Conservation (phyloP, 1,140 invertebrate species). For the Diachasma alloeum region DNA sequence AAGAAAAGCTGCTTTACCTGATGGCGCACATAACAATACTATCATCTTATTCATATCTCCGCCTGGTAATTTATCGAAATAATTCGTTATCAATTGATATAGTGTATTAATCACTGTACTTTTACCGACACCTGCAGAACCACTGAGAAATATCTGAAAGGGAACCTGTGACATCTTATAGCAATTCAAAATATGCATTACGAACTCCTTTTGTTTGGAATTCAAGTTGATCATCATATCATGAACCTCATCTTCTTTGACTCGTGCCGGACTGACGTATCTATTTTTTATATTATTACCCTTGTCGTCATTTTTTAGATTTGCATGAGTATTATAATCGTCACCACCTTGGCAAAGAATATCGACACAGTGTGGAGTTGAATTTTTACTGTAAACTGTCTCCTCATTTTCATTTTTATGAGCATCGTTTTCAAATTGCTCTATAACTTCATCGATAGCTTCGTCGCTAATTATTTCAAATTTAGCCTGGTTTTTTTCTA, state of each 20-base stretch:
- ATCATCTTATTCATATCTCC: constrained; percentile 7
- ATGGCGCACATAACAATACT: constrained; percentile 38
- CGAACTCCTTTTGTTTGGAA: too few relatives aligned
- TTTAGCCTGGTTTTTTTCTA: neutral
- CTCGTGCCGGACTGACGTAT: neutral
- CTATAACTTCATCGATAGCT: neutral
- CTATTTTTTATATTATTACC: neutral
- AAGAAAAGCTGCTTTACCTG: constrained; percentile 49
- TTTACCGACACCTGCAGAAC: constrained; percentile 28
- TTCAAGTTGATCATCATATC: too few relatives aligned
- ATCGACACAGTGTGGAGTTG: too few relatives aligned
- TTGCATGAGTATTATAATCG: neutral
- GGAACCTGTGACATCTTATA: neutral
- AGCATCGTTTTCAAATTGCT: neutral
- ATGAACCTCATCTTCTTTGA: neutral
- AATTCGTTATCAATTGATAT: constrained; percentile 13
- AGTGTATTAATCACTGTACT: constrained; percentile 27
- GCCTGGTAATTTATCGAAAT: constrained; percentile 16
- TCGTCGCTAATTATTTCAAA: constrained; percentile 8
- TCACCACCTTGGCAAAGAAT: too few relatives aligned
- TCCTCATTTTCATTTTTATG: neutral
- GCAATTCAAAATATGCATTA: too few relatives aligned
- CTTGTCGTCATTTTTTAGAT: neutral
- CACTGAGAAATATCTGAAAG: constrained; percentile 32
- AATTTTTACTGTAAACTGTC: neutral